Evolutionary conservation across 2,113 vertebrate genomes (phyloP).

Genomic region (Balaeniceps rex): DNA sequence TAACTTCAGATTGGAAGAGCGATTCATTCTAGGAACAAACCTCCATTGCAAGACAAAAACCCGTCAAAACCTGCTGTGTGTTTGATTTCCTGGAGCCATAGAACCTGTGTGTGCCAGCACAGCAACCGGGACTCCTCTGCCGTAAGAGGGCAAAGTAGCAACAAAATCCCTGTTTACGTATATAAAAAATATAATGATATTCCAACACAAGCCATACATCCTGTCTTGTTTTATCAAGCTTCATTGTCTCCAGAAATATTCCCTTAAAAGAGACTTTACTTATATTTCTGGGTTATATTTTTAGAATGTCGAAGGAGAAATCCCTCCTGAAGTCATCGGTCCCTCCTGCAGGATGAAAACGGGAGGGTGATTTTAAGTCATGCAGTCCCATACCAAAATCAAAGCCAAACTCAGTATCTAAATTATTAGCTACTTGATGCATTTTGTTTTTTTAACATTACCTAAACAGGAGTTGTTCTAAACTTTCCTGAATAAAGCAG

Average conservation of each 20-base stretch:
- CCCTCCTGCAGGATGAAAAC: background rate
- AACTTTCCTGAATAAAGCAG: background rate
- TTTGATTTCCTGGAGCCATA: background rate
- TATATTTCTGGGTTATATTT: background rate
- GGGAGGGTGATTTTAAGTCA: background rate
- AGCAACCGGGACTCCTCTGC: background rate
- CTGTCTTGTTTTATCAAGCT: background rate
- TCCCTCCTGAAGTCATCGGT: background rate
- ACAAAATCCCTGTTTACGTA: background rate
- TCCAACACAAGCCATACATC: background rate
- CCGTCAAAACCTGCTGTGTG: background rate
- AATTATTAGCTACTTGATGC: background rate
- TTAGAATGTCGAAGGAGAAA: background rate
- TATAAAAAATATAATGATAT: background rate
- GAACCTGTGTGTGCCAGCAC: background rate
- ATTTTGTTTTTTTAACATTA: background rate
- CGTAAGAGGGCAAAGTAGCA: background rate
- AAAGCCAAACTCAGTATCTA: background rate
- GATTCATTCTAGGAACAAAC: background rate
- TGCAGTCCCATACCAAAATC: background rate
- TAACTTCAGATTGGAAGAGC: background rate
- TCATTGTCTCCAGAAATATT: background rate
- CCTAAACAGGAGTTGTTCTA: background rate
- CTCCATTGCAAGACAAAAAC: background rate
- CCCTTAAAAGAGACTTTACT: background rate